These are phyloP conservation scores for Caerostris extrusa DNA, from an alignment of 1,140 invertebrate genomes.

Conservation along the genomic window DNA sequence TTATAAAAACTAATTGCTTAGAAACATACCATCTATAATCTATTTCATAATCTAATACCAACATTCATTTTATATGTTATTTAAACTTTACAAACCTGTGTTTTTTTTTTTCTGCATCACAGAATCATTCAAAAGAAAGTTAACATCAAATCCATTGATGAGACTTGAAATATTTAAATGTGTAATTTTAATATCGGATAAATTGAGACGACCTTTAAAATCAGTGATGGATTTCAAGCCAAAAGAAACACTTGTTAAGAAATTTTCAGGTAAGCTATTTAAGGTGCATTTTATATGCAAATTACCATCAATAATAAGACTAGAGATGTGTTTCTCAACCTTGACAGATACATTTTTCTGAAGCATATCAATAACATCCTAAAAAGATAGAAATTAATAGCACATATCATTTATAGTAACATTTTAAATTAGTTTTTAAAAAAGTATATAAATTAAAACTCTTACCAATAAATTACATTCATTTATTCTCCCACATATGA, in stretches of 20 bases:
- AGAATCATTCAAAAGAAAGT: slow-evolving; percentile 9
- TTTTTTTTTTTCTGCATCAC: not conserved
- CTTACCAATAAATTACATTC: slow-evolving; percentile 25
- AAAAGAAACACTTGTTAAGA: not conserved
- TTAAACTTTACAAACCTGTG: not conserved
- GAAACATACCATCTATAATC: too few relatives aligned
- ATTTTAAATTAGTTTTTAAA: not conserved
- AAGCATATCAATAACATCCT: not conserved
- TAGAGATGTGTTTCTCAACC: not conserved
- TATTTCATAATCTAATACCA: too few relatives aligned
- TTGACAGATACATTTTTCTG: not conserved
- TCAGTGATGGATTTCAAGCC: not conserved
- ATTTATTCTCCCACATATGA: slow-evolving; percentile 5
- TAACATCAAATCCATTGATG: not conserved
- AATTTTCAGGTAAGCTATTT: not conserved
- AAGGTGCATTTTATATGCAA: not conserved
- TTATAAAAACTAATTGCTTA: too few relatives aligned
- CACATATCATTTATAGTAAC: not conserved
- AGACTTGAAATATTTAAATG: not conserved
- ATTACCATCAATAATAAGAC: slow-evolving; percentile 14
- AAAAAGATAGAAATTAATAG: not conserved
- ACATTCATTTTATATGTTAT: not conserved
- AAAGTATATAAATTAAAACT: not conserved
- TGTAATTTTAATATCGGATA: not conserved
- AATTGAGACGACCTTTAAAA: not conserved